phyloP scores from a whole-genome alignment of 2,888 invertebrate genomes.

The Metellina segmentata region DNA sequence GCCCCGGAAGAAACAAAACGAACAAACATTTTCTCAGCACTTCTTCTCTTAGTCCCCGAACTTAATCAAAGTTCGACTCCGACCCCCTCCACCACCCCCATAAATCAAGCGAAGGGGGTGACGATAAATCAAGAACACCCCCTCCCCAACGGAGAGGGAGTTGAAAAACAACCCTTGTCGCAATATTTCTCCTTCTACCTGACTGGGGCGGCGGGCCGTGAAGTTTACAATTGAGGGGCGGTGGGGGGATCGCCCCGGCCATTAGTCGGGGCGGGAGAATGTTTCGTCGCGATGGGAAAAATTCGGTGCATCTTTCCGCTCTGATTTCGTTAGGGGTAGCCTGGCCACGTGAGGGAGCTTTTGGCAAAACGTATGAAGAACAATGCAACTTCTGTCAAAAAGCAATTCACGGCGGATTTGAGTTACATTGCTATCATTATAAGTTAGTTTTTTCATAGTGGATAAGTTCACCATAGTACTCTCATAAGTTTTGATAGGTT shows the following conservation, averaged over 20 bases:
- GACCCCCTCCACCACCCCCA: slow-evolving; percentile 5
- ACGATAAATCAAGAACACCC: slow-evolving; percentile 51
- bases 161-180: slow-evolving; percentile 65
- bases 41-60: slow-evolving; percentile 15
- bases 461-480: no score
- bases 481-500: no score
- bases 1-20: background rate
- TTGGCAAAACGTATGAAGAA: background rate
- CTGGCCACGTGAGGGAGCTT: background rate
- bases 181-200: slow-evolving; percentile 64
- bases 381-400: no score
- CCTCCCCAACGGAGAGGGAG: slow-evolving; percentile 25
- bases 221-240: slow-evolving; percentile 54
- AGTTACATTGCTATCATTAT: no score
- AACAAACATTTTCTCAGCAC: slow-evolving; percentile 34
- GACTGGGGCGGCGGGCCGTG: slow-evolving; percentile 41
- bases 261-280: slow-evolving; percentile 25
- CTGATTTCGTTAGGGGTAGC: background rate
- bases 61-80: slow-evolving; percentile 64
- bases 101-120: slow-evolving; percentile 59
- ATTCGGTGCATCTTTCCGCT: background rate
- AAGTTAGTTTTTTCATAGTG: no score
- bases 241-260: slow-evolving; percentile 2
- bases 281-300: background rate
- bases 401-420: no score